A percentile compares a stretch with the other conserved stretches of the same genome.
Evolutionary conservation across 1,140 invertebrate species (phyloP).

Genomic region (Drosophila punjabiensis): DNA sequence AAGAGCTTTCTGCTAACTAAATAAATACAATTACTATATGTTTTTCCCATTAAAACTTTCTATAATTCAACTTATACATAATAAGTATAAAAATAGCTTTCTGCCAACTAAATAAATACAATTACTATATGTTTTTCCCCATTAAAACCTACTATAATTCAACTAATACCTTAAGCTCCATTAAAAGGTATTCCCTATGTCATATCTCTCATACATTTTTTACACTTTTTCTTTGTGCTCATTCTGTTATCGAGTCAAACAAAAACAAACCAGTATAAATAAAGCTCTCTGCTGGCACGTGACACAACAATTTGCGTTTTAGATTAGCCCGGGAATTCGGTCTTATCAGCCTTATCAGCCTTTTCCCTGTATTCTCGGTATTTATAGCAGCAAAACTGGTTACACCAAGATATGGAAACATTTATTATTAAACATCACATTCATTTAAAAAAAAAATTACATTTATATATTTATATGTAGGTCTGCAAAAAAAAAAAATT

Average conservation of each 20-base stretch:
- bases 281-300: conserved; percentile 53
- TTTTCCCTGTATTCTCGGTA: conserved; percentile 1
- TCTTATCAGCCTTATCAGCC: conserved; percentile 22
- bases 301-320: conserved; percentile 60
- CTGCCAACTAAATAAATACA: not conserved
- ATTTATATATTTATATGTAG: conserved; percentile 41
- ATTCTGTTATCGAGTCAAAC: conserved; percentile 25
- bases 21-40: too few species aligned
- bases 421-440: conserved; percentile 65
- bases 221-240: not conserved
- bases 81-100: too few species aligned
- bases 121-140: not conserved
- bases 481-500: conserved; percentile 45
- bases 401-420: conserved; percentile 70
- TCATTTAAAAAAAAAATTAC: conserved; percentile 47
- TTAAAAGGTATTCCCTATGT: not conserved
- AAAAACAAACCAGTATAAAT: conserved; percentile 44
- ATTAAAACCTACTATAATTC: not conserved
- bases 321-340: conserved; percentile 33
- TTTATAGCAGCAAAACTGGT: conserved; percentile 1
- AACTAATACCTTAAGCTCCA: not conserved
- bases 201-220: not conserved
- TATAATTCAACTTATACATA: too few species aligned
- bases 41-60: too few species aligned
- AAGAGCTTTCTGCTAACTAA: too few species aligned